phyloP scores from a whole-genome alignment of 2,888 invertebrate genomes.

The Operophtera brumata region DNA sequence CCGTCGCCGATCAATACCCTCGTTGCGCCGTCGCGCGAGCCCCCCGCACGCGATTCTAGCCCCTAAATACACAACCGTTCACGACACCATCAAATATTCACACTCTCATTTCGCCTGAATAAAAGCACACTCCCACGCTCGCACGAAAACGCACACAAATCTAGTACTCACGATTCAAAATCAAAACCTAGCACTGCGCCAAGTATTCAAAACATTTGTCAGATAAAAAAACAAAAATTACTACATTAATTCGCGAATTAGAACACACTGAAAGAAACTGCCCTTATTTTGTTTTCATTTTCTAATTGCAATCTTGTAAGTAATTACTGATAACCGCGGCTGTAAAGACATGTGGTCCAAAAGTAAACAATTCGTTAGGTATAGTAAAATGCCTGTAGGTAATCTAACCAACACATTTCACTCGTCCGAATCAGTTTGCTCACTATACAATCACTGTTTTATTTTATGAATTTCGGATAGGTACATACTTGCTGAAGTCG shows the following conservation, averaged over 20 bases:
- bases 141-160: conserved; percentile 32
- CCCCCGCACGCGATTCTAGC: conserved; percentile 65
- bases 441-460: conserved; percentile 22
- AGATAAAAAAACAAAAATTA: background rate
- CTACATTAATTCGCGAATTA: background rate
- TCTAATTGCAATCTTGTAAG: conserved; percentile 12
- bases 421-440: conserved; percentile 19
- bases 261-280: background rate
- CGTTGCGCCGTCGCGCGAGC: conserved; percentile 77
- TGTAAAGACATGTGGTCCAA: conserved; percentile 58
- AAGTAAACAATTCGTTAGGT: conserved; percentile 66
- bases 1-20: conserved; percentile 77
- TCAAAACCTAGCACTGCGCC: conserved; percentile 11
- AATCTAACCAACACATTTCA: conserved; percentile 29
- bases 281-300: conserved; percentile 7
- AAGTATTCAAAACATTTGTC: background rate
- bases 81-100: conserved; percentile 79
- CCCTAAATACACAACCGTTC: conserved; percentile 67
- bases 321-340: conserved; percentile 36
- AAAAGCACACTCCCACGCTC: conserved; percentile 47
- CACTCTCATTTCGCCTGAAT: conserved; percentile 68
- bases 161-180: conserved; percentile 23
- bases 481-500: conserved; percentile 65
- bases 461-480: conserved; percentile 30
- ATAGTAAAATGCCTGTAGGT: conserved; percentile 30